phyloP scores from a whole-genome alignment of 2,113 vertebrate genomes.

The Lepus europaeus region DNA sequence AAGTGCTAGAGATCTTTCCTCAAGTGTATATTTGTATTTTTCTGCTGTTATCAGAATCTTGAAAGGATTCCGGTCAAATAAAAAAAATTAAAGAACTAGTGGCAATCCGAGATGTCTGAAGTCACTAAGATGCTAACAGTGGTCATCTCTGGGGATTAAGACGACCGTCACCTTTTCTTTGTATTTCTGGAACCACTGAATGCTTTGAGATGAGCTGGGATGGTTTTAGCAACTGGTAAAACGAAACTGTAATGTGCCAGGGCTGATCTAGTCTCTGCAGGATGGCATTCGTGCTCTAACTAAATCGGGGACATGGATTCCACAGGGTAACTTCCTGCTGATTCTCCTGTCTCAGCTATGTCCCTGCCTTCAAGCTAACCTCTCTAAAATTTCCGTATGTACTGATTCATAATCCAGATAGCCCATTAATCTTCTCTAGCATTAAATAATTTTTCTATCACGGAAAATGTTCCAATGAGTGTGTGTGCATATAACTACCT shows the following conservation, averaged over 20 bases:
- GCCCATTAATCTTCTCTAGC: not conserved
- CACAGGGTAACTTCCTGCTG: not conserved
- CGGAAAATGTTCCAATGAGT: not conserved
- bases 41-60: slow-evolving; percentile 25
- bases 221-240: slow-evolving; percentile 15
- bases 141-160: not conserved
- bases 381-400: slow-evolving; percentile 11
- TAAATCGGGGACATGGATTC: not conserved
- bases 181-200: not conserved
- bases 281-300: not conserved
- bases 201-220: not conserved
- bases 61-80: not conserved
- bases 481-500: not conserved
- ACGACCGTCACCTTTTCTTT: not conserved
- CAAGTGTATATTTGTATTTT: not conserved
- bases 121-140: not conserved
- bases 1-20: not conserved
- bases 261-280: not conserved
- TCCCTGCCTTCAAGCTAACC: not conserved
- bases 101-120: not conserved
- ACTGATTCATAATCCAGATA: not conserved
- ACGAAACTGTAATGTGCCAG: not conserved
- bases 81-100: not conserved
- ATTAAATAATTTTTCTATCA: not conserved
- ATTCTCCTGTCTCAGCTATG: not conserved